Evolutionary conservation across 2,888 invertebrate genomes (phyloP).

Genomic region (Ellobium chinense): DNA sequence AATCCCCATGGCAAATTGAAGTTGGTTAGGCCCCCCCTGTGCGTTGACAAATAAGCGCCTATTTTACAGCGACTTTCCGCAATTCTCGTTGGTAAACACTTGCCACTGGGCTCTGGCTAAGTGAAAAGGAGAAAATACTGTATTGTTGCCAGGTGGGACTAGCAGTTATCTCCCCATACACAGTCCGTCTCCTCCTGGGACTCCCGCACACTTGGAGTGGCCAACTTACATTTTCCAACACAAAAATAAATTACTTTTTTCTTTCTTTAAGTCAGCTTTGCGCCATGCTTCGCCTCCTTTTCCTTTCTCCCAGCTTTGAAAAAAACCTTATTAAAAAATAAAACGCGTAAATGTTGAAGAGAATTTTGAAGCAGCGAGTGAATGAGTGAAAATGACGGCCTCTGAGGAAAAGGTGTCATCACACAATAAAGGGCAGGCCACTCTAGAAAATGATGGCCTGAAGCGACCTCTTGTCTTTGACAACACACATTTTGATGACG

Average conservation of each 20-base stretch:
- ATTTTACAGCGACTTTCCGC: background rate
- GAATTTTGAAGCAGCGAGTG: too few species aligned
- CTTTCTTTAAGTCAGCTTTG: too few species aligned
- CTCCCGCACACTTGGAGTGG: too few species aligned
- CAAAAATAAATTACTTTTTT: too few species aligned
- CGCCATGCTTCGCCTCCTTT: too few species aligned
- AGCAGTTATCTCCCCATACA: background rate
- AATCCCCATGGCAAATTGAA: background rate
- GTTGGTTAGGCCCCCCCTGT: background rate
- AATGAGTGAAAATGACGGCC: too few species aligned
- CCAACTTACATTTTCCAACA: too few species aligned
- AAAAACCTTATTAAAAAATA: too few species aligned
- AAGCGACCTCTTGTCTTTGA: background rate
- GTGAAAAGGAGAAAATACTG: conserved; percentile 6
- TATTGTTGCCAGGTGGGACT: conserved; percentile 25
- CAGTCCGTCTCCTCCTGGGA: background rate
- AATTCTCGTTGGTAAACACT: conserved; percentile 25
- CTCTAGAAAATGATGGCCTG: background rate
- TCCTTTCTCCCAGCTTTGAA: too few species aligned
- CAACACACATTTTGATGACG: background rate
- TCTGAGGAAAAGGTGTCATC: background rate
- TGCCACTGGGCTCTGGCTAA: background rate
- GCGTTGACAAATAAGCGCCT: conserved; percentile 6
- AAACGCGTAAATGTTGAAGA: too few species aligned
- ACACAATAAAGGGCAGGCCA: background rate